phyloP scores from a whole-genome alignment of 2,113 vertebrate genomes.

The Rhinolophus ferrumequinum region DNA sequence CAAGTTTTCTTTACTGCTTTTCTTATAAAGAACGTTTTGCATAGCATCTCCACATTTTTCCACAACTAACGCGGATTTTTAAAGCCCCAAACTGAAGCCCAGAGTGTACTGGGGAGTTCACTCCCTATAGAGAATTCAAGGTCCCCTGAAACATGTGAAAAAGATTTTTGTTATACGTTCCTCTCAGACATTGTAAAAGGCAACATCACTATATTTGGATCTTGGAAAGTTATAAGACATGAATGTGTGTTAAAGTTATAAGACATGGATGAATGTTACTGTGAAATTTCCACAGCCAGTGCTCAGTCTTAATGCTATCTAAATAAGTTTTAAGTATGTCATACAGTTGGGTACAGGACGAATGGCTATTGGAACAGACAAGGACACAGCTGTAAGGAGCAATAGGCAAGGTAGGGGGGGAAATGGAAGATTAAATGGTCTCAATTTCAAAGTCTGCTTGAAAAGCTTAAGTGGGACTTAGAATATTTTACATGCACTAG shows the following conservation, averaged over 20 bases:
- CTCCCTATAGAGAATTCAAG: not conserved
- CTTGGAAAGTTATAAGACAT: not conserved
- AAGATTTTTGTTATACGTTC: not conserved
- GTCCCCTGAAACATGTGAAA: not conserved
- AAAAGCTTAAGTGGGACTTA: constrained; percentile 37
- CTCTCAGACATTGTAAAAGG: constrained; percentile 20
- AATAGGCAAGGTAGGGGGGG: not conserved
- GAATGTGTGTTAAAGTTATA: not conserved
- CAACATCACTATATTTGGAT: not conserved
- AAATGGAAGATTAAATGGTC: constrained; percentile 27
- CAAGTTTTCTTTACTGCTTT: not conserved
- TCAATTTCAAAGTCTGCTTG: constrained; percentile 39
- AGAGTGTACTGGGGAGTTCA: not conserved
- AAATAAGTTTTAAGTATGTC: not conserved
- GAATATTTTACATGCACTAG: not conserved
- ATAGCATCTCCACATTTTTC: not conserved
- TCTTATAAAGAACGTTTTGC: not conserved
- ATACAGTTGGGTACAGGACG: not conserved
- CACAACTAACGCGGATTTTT: constrained; percentile 29
- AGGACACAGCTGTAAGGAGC: not conserved
- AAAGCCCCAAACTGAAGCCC: not conserved
- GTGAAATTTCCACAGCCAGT: not conserved
- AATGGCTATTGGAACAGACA: not conserved
- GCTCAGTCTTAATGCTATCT: not conserved
- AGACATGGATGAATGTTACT: not conserved